A percentile compares a stretch with the other conserved stretches of the same genome.
Evolutionary conservation across 2,797 vertebrate genomes (phyloP).

Genomic region (Anguilla pacifica): DNA sequence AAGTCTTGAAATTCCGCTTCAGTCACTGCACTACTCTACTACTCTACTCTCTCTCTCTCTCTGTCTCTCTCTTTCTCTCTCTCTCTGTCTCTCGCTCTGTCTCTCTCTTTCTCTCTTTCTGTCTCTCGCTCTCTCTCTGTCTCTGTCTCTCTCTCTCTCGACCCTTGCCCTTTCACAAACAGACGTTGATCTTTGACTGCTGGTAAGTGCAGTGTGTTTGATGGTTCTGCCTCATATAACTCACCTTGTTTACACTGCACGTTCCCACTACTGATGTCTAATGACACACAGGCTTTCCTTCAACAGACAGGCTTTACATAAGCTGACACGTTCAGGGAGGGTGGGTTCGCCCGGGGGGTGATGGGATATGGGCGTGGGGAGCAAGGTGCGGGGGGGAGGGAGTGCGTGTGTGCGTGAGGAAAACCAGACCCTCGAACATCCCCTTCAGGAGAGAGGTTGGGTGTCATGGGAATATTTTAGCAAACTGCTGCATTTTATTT

Average conservation of each 20-base stretch:
- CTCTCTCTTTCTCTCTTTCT: neutral
- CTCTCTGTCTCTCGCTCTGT: neutral
- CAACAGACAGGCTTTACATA: constrained; percentile 54
- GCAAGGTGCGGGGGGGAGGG: constrained; percentile 28
- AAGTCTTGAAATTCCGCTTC: neutral
- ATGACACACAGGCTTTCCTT: constrained; percentile 68
- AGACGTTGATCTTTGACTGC: constrained; percentile 71
- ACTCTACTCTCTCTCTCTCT: constrained; percentile 39
- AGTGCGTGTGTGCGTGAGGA: constrained; percentile 47
- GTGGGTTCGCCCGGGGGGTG: constrained; percentile 15
- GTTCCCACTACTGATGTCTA: constrained; percentile 67
- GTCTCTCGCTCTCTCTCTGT: constrained; percentile 38
- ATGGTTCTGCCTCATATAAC: constrained; percentile 62
- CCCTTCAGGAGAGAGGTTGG: constrained; percentile 50
- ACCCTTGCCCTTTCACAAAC: constrained; percentile 67
- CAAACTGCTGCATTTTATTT: constrained; percentile 49
- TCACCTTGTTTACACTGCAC: constrained; percentile 68
- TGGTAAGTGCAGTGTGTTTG: constrained; percentile 67
- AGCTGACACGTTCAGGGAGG: constrained; percentile 46
- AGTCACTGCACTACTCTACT: neutral
- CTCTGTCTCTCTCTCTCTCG: constrained; percentile 44
- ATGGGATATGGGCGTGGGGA: constrained; percentile 23
- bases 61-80: constrained; percentile 30
- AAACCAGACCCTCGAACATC: constrained; percentile 54
- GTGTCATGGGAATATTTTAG: constrained; percentile 50